These are phyloP conservation scores for Cosmia pyralina DNA, from an alignment of 2,888 invertebrate species.

Conservation along the genomic window DNA sequence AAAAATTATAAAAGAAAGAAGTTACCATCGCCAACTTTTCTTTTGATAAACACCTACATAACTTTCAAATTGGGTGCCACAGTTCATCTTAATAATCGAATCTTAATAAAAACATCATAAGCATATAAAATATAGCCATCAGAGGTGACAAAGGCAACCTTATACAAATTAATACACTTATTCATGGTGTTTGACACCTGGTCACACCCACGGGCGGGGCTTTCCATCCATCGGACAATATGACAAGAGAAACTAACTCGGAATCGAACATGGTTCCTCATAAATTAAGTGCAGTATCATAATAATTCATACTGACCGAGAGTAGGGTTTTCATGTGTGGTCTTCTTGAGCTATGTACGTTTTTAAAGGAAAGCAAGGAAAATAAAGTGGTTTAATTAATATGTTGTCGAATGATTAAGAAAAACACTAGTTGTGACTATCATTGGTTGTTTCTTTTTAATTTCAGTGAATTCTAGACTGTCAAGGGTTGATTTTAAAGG, in stretches of 20 bases:
- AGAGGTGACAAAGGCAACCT: slow-evolving; percentile 45
- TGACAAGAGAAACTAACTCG: slow-evolving; percentile 81
- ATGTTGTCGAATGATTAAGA: neutral
- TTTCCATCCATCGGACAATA: slow-evolving; percentile 70
- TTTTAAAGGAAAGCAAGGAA: neutral
- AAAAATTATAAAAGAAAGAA: neutral
- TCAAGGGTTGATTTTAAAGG: neutral
- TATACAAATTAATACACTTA: slow-evolving; percentile 61
- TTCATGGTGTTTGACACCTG: slow-evolving; percentile 52
- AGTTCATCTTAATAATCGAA: too few species aligned
- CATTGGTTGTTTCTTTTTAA: neutral
- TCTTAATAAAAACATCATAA: slow-evolving; percentile 19
- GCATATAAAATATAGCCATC: slow-evolving; percentile 39
- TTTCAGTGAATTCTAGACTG: neutral
- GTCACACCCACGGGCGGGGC: slow-evolving; percentile 60
- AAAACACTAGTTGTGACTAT: neutral
- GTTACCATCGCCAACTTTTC: neutral
- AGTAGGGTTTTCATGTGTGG: slow-evolving; percentile 52
- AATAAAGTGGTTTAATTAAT: neutral
- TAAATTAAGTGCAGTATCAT: slow-evolving; percentile 81
- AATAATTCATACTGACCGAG: slow-evolving; percentile 76
- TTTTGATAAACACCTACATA: slow-evolving; percentile 18
- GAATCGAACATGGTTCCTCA: slow-evolving; percentile 75
- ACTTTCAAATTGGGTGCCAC: neutral
- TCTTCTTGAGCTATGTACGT: slow-evolving; percentile 23